Evolutionary conservation across 92 coral and sea anemone genomes (phyloP), one percentile per base, ranked within the genome.

Genomic region (Epizoanthus scotinus): DNA sequence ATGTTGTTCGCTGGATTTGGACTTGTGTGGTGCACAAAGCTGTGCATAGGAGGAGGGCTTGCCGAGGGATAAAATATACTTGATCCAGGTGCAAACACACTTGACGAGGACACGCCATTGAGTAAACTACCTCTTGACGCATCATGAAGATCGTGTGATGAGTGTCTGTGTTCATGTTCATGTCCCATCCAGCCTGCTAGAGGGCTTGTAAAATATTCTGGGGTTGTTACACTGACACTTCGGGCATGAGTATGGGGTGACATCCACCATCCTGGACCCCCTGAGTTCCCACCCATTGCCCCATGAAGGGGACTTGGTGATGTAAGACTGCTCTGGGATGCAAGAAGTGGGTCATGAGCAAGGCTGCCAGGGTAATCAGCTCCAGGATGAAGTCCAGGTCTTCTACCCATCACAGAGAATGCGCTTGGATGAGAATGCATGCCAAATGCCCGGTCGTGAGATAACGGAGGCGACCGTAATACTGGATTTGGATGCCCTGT

Each of bases 191-290:
- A 95, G 12, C 97, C 83, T 17, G 94, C 63, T 7, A 92, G 57
- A 56, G 94, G 99, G 71, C 89, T 83, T 25, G 92, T 74, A 67
- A 93, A 95, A 67, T 85, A 87, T 70, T 95, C 99, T 10, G 99
- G 91, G 24, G 71, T 86, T 31, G 64, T 86, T 78, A 86, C 84
- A 61, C 93, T 91, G 57, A 90, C 82, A 55, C 88, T 88, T 49
- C 86, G 94, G 18, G 93, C 26, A 71, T 87, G 97, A 27, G 94
- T 82, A 78, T 94, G 94, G 29, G 95, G 93, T 19, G 98, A 87
- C 89, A 94, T 87, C 99, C 99, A 95, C 98, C 98, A 95, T 1
- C 91, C 93, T 67, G 99, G 91, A 29, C 94, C 87, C 18, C 90
- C 91, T 22, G 93, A 62, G 28, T 93, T 84, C 50, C 86, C 92